These are phyloP conservation scores for Florisuga fusca DNA, from an alignment of 2,797 vertebrate species.

Conservation along the genomic window DNA sequence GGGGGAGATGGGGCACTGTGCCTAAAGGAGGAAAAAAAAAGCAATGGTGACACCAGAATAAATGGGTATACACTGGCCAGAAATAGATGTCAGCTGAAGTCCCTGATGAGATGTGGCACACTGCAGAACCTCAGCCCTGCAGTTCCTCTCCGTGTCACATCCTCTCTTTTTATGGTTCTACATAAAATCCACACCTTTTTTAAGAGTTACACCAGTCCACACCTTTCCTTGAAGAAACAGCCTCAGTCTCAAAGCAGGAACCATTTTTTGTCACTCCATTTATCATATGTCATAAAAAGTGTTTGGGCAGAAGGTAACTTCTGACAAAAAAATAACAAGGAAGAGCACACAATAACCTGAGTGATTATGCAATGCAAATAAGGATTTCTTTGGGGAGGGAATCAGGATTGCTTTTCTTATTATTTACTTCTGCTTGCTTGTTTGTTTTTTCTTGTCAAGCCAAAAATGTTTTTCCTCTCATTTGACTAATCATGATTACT, in stretches of 20 bases:
- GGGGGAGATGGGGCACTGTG: not conserved
- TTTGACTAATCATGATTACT: slow-evolving; percentile 3
- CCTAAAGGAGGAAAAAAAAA: not conserved
- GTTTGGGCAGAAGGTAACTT: not conserved
- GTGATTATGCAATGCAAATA: not conserved
- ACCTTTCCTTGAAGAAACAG: not conserved
- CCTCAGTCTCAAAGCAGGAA: not conserved
- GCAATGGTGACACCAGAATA: not conserved
- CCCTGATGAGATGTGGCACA: accelerated
- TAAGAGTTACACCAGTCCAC: not conserved
- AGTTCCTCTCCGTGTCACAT: not conserved
- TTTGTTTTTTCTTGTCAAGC: not conserved
- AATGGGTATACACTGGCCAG: not conserved
- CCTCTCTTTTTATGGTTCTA: not conserved
- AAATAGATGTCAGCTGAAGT: not conserved
- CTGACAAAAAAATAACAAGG: not conserved
- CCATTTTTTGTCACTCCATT: not conserved
- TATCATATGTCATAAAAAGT: not conserved
- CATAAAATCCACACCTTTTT: not conserved
- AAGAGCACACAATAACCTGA: not conserved
- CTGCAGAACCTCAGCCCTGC: not conserved
- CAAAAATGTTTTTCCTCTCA: not conserved
- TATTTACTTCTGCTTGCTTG: not conserved
- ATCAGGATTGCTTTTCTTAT: not conserved
- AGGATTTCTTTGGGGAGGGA: not conserved